A percentile compares a stretch with the other conserved stretches of the same genome.
phyloP scores from a whole-genome alignment of 1,140 invertebrate genomes.

The Zaprionus davidi region DNA sequence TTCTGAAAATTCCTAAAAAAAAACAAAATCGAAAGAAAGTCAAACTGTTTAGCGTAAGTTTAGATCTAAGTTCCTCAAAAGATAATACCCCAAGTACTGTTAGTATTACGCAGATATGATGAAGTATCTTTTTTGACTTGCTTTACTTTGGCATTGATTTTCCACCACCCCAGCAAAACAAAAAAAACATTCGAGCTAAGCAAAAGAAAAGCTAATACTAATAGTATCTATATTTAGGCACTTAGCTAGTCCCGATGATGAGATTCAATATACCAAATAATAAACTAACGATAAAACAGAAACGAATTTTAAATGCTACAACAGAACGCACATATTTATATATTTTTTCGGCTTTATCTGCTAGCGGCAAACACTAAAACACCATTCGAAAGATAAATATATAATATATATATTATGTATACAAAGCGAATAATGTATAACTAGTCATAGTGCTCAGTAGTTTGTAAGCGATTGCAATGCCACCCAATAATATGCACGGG shows the following conservation, averaged over 20 bases:
- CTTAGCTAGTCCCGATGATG: conserved; percentile 35
- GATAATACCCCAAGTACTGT: conserved; percentile 33
- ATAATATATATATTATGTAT: conserved; percentile 14
- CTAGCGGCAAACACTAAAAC: conserved; percentile 27
- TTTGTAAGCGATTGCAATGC: conserved; percentile 17
- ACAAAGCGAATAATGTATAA: conserved; percentile 25
- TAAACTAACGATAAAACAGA: conserved; percentile 38
- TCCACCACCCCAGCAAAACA: neutral
- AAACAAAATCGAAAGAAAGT: conserved; percentile 36
- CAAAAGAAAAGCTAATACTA: conserved; percentile 15
- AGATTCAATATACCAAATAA: conserved; percentile 27
- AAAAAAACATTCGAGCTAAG: conserved; percentile 32
- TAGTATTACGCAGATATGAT: conserved; percentile 24
- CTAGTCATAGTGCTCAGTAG: conserved; percentile 44
- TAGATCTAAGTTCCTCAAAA: conserved; percentile 27
- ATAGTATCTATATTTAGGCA: conserved; percentile 24
- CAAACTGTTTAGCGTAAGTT: conserved; percentile 52
- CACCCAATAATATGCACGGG: conserved; percentile 13
- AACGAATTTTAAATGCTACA: conserved; percentile 55
- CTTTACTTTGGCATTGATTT: conserved; percentile 25
- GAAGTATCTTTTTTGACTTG: conserved; percentile 12
- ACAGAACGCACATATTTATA: conserved; percentile 37
- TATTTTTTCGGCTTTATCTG: conserved; percentile 34
- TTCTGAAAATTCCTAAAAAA: conserved; percentile 51
- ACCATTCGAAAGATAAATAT: conserved; percentile 4